Conservation (phyloP, 2,113 vertebrate species). For the Actenoides hombroni region DNA sequence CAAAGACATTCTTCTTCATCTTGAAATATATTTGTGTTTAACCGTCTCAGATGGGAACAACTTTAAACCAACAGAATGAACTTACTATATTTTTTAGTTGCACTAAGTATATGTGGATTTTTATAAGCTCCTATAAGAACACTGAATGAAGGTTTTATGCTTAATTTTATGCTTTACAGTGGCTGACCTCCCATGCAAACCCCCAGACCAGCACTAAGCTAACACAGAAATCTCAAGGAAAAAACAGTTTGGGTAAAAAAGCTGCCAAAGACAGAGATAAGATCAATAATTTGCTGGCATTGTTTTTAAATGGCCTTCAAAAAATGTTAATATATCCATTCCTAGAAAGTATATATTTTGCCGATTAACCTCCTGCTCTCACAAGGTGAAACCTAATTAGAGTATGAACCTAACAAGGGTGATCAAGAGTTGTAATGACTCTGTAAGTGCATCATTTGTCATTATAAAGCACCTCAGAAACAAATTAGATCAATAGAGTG, state of each 20-base stretch:
- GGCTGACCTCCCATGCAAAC: not conserved
- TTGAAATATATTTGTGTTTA: not conserved
- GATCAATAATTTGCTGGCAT: conserved; percentile 27
- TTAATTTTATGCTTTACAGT: not conserved
- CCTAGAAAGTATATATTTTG: not conserved
- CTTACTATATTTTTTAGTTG: not conserved
- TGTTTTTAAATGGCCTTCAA: conserved; percentile 23
- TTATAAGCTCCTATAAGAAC: not conserved
- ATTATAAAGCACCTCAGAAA: conserved; percentile 38
- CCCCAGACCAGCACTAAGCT: not conserved
- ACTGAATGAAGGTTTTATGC: not conserved
- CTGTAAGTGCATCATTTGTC: not conserved
- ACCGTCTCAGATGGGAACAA: not conserved
- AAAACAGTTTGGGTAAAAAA: not conserved
- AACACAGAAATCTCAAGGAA: not conserved
- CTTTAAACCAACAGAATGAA: not conserved
- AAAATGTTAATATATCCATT: not conserved
- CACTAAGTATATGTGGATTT: not conserved
- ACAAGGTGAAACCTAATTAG: not conserved
- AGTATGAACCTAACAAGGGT: not conserved
- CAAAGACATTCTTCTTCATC: not conserved
- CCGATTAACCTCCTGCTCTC: conserved; percentile 30
- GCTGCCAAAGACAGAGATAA: not conserved
- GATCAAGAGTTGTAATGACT: conserved; percentile 19
- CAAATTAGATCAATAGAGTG: not conserved